These are phyloP conservation scores for Temnothorax rugatulus DNA, from an alignment of 2,888 invertebrate genomes.

Conservation along the genomic window DNA sequence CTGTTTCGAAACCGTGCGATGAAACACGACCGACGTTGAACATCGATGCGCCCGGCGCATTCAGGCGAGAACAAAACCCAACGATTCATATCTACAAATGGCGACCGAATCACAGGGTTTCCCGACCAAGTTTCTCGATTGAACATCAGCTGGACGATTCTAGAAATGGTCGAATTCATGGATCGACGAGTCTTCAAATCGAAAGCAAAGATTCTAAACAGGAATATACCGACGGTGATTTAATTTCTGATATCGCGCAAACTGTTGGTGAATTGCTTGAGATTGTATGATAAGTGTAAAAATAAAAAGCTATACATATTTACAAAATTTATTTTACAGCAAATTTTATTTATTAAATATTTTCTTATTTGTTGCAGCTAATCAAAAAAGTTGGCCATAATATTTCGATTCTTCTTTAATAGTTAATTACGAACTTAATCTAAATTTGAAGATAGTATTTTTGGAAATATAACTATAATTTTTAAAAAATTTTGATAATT, in stretches of 20 bases:
- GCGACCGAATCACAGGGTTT: constrained; percentile 47
- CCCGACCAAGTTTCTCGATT: constrained; percentile 23
- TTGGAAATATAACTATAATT: neutral
- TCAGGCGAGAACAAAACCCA: constrained; percentile 65
- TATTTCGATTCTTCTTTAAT: neutral
- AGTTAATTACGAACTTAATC: neutral
- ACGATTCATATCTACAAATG: constrained; percentile 69
- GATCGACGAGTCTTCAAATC: constrained; percentile 1
- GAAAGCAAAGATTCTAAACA: neutral
- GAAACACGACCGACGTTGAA: constrained; percentile 64
- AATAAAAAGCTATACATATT: neutral
- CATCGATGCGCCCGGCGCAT: constrained; percentile 56
- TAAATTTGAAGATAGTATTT: neutral
- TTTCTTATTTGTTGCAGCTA: neutral
- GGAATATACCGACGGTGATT: neutral
- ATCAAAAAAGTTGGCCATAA: neutral
- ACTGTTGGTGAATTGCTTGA: constrained; percentile 36
- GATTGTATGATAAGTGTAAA: neutral
- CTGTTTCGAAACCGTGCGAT: constrained; percentile 52
- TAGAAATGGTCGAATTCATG: neutral
- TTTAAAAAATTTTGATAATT: neutral
- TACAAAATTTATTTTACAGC: neutral
- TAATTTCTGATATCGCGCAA: constrained; percentile 30
- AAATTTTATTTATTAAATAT: constrained; percentile 6
- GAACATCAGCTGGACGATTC: neutral